Conservation (phyloP, 2,888 invertebrate species). For the Latrodectus hesperus region DNA sequence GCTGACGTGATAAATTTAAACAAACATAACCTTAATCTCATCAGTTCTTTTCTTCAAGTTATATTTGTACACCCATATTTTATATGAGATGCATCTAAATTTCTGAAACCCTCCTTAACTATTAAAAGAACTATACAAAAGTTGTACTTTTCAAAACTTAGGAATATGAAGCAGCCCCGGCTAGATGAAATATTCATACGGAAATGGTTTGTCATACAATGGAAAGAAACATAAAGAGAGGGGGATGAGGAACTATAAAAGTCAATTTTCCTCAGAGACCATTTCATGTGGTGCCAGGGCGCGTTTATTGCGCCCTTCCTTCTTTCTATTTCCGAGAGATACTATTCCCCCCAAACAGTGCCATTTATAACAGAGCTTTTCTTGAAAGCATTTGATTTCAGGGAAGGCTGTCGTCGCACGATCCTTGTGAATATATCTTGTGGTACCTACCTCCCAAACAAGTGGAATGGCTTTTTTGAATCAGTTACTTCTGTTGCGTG, state of each 20-base stretch:
- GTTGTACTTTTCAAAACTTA: too few species aligned
- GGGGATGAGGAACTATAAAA: background rate
- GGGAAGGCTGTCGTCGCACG: slow-evolving; percentile 19
- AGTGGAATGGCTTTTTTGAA: too few species aligned
- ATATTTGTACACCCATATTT: too few species aligned
- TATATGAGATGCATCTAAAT: too few species aligned
- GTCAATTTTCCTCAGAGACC: background rate
- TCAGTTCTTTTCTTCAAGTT: too few species aligned
- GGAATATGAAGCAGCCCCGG: background rate
- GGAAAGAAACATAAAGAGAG: background rate
- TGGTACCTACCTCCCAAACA: background rate
- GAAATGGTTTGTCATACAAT: background rate
- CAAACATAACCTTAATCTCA: too few species aligned
- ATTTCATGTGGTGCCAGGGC: background rate
- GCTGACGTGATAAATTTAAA: too few species aligned
- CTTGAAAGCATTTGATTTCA: slow-evolving; percentile 1
- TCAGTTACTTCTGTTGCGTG: too few species aligned
- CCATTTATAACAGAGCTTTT: slow-evolving; percentile 19
- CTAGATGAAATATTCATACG: background rate
- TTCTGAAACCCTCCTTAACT: too few species aligned
- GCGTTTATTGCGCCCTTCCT: background rate
- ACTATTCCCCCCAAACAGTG: background rate
- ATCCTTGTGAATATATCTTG: slow-evolving; percentile 15
- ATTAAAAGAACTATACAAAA: too few species aligned
- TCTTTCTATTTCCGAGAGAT: background rate